Evolutionary conservation across 1,140 invertebrate genomes (phyloP), one percentile per base, ranked within the genome.

Genomic region (Aphaenogaster floridana): DNA sequence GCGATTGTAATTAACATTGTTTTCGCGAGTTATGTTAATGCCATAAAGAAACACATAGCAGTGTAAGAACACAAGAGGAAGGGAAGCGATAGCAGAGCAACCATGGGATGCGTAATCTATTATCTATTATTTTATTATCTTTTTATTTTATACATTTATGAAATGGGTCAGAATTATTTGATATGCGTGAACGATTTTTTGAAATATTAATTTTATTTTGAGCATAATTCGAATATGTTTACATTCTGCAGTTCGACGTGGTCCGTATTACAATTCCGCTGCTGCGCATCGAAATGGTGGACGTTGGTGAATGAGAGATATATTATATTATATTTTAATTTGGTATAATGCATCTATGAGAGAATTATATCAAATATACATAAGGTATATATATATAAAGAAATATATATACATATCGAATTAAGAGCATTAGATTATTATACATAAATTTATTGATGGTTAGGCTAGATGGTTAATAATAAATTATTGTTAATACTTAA

Each of bases 1-100:
- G 36, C 63, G 13, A 66, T 66, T 3, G 17, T 66, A 66, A 66
- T 66, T 66, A 66, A 66, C 36, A 66, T 66, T 36, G 8, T 66
- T 66, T 66, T 64, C 34, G 15, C 15, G 28, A 13, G 15, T 17
- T 36, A 15, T 36, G 13, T 36, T 39, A 8, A 15, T 36, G 7
- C 17, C 6, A 64, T 36, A 36, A 66, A 39, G 36, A 36, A 63
- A 15, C 5, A 28, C 28, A 28, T 28, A 36, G 13, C 5, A 39
- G 0, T 66, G 17, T 15, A 66, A 36, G 34, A 63, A 17, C 5
- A 63, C 5, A 6, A 36, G 28, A 17, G 13, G 15, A 8, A 15
- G 5, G 9, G 9, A 13, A 17, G 3, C 15, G 3, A 64, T 3
- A 3, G 36, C 36, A 7, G 36, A 66, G 17, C 34, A 39, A 39